Evolutionary conservation across 2,888 invertebrate genomes (phyloP).

Genomic region (Ashinkailepas kermadecensis): DNA sequence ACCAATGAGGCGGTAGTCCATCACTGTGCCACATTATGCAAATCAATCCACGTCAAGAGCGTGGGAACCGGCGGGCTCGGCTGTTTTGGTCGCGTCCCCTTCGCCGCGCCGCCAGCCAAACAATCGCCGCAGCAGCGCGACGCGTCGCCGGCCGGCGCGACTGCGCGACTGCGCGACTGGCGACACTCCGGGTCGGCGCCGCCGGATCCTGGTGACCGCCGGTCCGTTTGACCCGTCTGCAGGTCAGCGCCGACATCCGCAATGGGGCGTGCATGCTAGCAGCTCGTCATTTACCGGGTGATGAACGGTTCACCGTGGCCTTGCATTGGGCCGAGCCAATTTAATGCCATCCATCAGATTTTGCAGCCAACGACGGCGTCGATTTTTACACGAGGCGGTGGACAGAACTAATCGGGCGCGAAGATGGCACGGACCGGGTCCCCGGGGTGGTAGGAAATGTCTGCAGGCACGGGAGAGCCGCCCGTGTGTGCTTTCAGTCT

Average conservation of each 20-base stretch:
- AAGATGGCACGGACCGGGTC: no score
- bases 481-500: no score
- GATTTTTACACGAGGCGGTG: neutral
- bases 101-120: neutral
- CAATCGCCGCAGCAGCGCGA: neutral
- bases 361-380: conserved; percentile 6
- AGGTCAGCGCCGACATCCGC: neutral
- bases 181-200: neutral
- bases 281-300: neutral
- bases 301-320: neutral
- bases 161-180: neutral
- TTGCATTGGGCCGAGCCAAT: neutral
- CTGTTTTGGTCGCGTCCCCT: neutral
- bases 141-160: neutral
- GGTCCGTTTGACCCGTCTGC: neutral
- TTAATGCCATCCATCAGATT: neutral
- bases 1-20: conserved; percentile 16
- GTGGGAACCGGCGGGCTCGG: neutral
- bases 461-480: no score
- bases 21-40: conserved; percentile 21
- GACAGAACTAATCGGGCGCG: no score
- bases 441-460: no score
- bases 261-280: neutral
- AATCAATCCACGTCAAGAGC: neutral
- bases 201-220: neutral